phyloP scores from a whole-genome alignment of 2,888 invertebrate species.

The Caenorhabditis panamensis region DNA sequence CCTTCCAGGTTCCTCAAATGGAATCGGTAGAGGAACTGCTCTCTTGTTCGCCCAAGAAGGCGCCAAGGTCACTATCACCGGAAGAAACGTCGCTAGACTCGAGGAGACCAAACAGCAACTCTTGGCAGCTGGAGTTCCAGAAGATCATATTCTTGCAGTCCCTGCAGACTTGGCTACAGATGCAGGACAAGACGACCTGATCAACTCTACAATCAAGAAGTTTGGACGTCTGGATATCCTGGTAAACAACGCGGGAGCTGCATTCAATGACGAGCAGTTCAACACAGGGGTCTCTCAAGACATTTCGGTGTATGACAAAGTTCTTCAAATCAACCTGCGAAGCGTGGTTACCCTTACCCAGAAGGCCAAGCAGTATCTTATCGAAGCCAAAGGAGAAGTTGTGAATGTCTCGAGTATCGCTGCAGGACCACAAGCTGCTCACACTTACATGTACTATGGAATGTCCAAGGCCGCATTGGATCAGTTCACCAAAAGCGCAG shows the following conservation, averaged over 20 bases:
- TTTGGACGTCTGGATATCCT: slow-evolving; percentile 45
- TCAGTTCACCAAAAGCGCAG: slow-evolving; percentile 43
- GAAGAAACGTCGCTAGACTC: slow-evolving; percentile 23
- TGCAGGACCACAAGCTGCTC: slow-evolving; percentile 20
- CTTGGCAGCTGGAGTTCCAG: slow-evolving; percentile 24
- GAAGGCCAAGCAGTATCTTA: slow-evolving; percentile 29
- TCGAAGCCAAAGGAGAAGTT: slow-evolving; percentile 47
- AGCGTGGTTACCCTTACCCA: slow-evolving; percentile 53
- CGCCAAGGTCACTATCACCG: slow-evolving; percentile 43
- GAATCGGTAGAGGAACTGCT: slow-evolving; percentile 38
- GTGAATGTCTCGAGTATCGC: slow-evolving; percentile 54
- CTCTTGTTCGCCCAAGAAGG: slow-evolving; percentile 35
- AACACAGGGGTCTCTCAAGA: slow-evolving; percentile 13
- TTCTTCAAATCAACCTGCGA: slow-evolving; percentile 34
- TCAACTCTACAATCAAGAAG: slow-evolving; percentile 25
- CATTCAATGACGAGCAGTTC: slow-evolving; percentile 20
- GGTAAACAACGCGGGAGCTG: slow-evolving; percentile 45
- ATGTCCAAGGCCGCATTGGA: slow-evolving; percentile 53
- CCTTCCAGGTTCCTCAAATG: slow-evolving; percentile 34
- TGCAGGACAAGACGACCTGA: slow-evolving; percentile 24
- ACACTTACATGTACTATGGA: slow-evolving; percentile 31
- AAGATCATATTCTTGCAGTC: slow-evolving; percentile 17
- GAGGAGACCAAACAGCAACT: slow-evolving; percentile 29
- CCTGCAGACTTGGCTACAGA: slow-evolving; percentile 24
- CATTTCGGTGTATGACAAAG: slow-evolving; percentile 14